Evolutionary conservation across 1,140 invertebrate genomes (phyloP).

Genomic region (Helicoverpa armigera): DNA sequence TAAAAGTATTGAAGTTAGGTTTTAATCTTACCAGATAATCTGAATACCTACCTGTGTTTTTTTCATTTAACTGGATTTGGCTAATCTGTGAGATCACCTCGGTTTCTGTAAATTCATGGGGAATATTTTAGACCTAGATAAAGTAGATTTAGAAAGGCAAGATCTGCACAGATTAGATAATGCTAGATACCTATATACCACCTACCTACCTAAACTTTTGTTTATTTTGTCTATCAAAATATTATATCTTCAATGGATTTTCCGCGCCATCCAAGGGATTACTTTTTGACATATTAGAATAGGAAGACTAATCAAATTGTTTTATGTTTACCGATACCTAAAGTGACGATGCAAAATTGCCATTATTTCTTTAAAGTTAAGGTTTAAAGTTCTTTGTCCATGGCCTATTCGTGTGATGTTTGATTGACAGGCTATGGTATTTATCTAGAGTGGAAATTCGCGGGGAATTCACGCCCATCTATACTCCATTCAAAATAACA

Average conservation of each 20-base stretch:
- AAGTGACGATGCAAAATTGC: not conserved
- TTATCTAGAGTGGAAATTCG: constrained; percentile 3
- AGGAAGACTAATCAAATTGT: not conserved
- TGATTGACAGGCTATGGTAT: constrained; percentile 1
- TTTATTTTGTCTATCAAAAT: not conserved
- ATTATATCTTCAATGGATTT: not conserved
- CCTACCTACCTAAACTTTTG: not conserved
- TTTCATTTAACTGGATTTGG: no score
- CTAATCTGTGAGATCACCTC: no score
- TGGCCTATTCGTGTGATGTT: not conserved
- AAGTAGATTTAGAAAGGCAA: no score
- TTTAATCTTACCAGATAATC: no score
- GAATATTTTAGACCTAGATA: no score
- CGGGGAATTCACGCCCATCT: not conserved
- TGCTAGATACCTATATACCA: no score
- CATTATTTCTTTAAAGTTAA: not conserved
- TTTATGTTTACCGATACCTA: not conserved
- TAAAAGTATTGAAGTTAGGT: no score
- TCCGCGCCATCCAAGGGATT: not conserved
- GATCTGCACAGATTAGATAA: no score
- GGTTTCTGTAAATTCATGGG: no score
- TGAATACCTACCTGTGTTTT: no score
- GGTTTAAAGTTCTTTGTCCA: not conserved
- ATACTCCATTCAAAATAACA: no score
- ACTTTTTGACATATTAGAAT: constrained; percentile 6